These are phyloP conservation scores for Drosophila biarmipes DNA, from an alignment of 1,140 invertebrate genomes.

Conservation along the genomic window DNA sequence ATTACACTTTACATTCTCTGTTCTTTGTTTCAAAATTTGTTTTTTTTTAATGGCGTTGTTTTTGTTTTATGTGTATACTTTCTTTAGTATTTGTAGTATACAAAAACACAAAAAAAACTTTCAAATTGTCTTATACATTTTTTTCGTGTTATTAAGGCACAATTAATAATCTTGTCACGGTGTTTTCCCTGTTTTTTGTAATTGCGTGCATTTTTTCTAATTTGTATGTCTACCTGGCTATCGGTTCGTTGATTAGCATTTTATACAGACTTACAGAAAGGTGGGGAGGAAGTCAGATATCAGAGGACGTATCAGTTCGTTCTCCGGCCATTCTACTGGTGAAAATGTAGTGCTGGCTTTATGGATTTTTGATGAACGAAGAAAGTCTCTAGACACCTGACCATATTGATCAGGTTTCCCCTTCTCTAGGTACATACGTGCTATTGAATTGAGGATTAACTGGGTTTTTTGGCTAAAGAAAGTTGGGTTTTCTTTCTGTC, in stretches of 20 bases:
- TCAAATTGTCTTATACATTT: conserved; percentile 27
- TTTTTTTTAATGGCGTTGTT: conserved; percentile 31
- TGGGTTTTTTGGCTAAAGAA: conserved; percentile 69
- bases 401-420: conserved; percentile 53
- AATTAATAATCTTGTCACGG: conserved; percentile 72
- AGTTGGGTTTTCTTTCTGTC: conserved; percentile 38
- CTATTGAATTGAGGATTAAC: conserved; percentile 54
- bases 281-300: not conserved
- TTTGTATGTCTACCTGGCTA: conserved; percentile 41
- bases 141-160: conserved; percentile 14
- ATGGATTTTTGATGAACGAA: conserved; percentile 73
- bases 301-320: conserved; percentile 31
- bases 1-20: conserved; percentile 36
- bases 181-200: conserved; percentile 30
- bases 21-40: conserved; percentile 42
- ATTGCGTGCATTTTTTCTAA: conserved; percentile 48
- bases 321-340: conserved; percentile 64
- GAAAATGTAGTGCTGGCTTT: conserved; percentile 61
- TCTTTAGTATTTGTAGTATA: conserved; percentile 13
- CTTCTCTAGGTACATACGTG: conserved; percentile 45
- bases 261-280: conserved; percentile 10
- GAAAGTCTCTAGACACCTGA: conserved; percentile 62
- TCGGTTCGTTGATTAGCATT: conserved; percentile 39
- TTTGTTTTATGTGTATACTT: conserved; percentile 18
- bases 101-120: conserved; percentile 35